These are phyloP conservation scores for Allacma fusca DNA, from an alignment of 2,888 invertebrate species.

Conservation along the genomic window DNA sequence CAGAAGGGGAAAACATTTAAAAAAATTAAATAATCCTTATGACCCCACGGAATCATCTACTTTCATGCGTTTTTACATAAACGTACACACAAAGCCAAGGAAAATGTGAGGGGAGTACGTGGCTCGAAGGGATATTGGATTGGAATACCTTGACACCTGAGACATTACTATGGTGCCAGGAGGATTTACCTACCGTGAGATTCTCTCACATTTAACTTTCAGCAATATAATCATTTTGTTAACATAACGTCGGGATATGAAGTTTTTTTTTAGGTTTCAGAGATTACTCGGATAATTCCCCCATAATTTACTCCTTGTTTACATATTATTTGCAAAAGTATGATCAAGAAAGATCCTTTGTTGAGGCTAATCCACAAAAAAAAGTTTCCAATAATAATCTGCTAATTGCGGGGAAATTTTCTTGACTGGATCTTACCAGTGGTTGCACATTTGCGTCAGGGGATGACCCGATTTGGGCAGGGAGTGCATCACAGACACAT, in stretches of 20 bases:
- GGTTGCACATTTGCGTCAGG: conserved; percentile 54
- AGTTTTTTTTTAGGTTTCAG: background rate
- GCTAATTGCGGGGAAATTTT: too few relatives aligned
- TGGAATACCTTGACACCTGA: conserved; percentile 3
- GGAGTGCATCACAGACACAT: conserved; percentile 57
- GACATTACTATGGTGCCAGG: background rate
- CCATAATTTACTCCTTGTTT: too few relatives aligned
- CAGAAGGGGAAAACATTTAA: background rate
- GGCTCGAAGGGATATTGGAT: background rate
- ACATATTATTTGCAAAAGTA: too few relatives aligned
- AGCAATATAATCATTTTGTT: background rate
- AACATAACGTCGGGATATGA: background rate
- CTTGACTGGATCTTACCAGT: too few relatives aligned
- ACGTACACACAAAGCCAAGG: background rate
- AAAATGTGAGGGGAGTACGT: background rate
- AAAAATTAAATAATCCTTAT: background rate
- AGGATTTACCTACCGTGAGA: background rate
- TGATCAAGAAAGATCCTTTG: too few relatives aligned
- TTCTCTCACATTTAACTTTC: background rate
- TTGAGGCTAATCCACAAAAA: too few relatives aligned
- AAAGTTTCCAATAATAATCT: too few relatives aligned
- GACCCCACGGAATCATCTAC: background rate
- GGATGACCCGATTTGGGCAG: conserved; percentile 58
- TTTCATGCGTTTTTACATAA: background rate
- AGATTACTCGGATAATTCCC: background rate